These are phyloP conservation scores for Drosophila bifasciata DNA, from an alignment of 1,140 invertebrate genomes.

Conservation along the genomic window DNA sequence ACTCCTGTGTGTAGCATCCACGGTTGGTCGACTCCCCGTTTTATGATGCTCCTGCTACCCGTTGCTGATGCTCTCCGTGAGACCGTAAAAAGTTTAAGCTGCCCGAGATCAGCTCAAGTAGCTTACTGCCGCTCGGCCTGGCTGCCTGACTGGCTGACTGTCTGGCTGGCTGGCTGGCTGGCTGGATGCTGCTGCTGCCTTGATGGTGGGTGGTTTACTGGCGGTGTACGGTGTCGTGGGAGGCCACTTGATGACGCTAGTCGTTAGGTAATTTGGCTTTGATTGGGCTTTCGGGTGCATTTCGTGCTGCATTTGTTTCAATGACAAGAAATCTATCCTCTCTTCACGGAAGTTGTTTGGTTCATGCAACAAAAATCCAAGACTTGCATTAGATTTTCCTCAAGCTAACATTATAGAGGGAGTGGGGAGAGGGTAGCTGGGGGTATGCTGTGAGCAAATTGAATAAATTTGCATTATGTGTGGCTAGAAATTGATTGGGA, in stretches of 20 bases:
- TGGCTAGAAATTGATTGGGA: too few species aligned
- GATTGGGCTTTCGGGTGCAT: constrained; percentile 75
- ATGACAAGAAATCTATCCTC: constrained; percentile 57
- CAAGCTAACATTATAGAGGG: too few species aligned
- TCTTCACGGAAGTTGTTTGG: constrained; percentile 40
- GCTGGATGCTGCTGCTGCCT: background rate
- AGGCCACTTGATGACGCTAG: constrained; percentile 69
- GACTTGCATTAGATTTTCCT: too few species aligned
- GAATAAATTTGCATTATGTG: too few species aligned
- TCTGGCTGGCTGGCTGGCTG: background rate
- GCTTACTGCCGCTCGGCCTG: constrained; percentile 44
- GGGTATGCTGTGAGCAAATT: too few species aligned
- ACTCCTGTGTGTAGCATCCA: constrained; percentile 28
- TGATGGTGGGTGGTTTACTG: background rate
- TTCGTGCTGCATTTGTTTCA: constrained; percentile 79
- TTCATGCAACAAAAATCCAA: constrained; percentile 8
- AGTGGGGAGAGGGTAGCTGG: too few species aligned
- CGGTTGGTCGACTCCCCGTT: constrained; percentile 44
- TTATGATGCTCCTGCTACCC: constrained; percentile 64
- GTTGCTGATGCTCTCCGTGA: constrained; percentile 41
- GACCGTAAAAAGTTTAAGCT: constrained; percentile 79
- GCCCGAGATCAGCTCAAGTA: constrained; percentile 72
- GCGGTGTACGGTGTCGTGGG: constrained; percentile 7
- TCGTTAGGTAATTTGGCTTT: constrained; percentile 81
- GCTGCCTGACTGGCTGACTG: constrained; percentile 11